These are phyloP conservation scores for Rhynchotus rufescens DNA, from an alignment of 2,797 vertebrate genomes.

Conservation along the genomic window DNA sequence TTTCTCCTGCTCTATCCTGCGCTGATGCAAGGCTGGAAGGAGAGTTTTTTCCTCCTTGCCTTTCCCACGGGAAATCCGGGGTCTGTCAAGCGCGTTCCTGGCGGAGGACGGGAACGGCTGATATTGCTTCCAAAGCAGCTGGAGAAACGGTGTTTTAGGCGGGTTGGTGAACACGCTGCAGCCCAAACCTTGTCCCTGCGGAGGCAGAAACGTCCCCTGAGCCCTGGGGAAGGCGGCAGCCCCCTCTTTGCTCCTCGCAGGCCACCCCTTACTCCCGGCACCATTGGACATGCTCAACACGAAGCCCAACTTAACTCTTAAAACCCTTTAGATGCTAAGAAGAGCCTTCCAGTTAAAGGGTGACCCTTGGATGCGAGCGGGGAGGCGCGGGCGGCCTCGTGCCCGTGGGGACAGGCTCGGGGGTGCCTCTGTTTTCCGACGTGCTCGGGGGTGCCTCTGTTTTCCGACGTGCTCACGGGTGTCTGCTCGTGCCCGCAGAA, in stretches of 20 bases:
- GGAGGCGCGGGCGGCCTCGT: not conserved
- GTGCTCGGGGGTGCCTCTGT: too few relatives aligned
- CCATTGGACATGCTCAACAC: not conserved
- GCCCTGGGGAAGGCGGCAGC: not conserved
- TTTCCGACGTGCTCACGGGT: not conserved
- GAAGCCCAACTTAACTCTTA: not conserved
- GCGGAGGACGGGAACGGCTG: not conserved
- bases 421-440: too few relatives aligned
- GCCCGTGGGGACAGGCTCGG: fast-evolving
- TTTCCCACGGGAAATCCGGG: slow-evolving; percentile 32
- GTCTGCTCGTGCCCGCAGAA: slow-evolving; percentile 79
- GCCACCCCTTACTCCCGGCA: not conserved
- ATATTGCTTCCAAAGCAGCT: slow-evolving; percentile 11
- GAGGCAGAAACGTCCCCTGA: not conserved
- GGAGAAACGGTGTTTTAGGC: not conserved
- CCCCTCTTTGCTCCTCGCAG: not conserved
- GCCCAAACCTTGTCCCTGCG: not conserved
- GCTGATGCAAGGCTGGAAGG: slow-evolving; percentile 5
- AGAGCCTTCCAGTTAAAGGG: not conserved
- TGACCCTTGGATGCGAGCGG: too few relatives aligned
- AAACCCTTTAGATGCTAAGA: not conserved
- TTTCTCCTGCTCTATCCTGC: slow-evolving; percentile 23
- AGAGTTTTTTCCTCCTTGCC: not conserved
- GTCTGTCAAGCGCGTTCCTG: slow-evolving; percentile 31
- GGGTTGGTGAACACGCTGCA: not conserved